phyloP scores from a whole-genome alignment of 2,888 invertebrate species.

The Nycteola revayana region DNA sequence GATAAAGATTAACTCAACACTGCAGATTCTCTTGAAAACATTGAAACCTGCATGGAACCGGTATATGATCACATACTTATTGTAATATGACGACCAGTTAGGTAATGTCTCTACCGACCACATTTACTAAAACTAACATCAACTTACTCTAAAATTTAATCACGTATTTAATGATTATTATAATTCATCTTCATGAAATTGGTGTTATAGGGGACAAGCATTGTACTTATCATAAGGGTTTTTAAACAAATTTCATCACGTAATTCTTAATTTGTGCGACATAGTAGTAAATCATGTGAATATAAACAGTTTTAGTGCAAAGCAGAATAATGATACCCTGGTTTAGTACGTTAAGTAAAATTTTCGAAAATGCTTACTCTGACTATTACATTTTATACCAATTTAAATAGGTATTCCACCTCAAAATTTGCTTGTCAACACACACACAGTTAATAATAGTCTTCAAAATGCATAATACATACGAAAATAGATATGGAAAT shows the following conservation, averaged over 20 bases:
- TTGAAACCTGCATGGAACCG: too few species aligned
- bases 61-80: slow-evolving; percentile 1
- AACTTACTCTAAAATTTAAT: slow-evolving; percentile 52
- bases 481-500: slow-evolving; percentile 29
- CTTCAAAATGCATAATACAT: slow-evolving; percentile 31
- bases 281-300: slow-evolving; percentile 12
- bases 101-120: slow-evolving; percentile 69
- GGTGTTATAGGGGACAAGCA: slow-evolving; percentile 62
- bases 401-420: slow-evolving; percentile 23
- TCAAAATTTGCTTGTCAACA: slow-evolving; percentile 30
- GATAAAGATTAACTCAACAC: too few species aligned
- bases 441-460: slow-evolving; percentile 22
- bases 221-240: slow-evolving; percentile 37
- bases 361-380: slow-evolving; percentile 51
- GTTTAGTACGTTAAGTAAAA: slow-evolving; percentile 54
- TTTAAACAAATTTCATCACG: slow-evolving; percentile 26
- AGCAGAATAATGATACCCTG: slow-evolving; percentile 57
- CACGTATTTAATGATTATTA: slow-evolving; percentile 43
- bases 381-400: too few species aligned
- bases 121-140: slow-evolving; percentile 72
- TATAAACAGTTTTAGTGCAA: slow-evolving; percentile 29
- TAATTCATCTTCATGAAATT: slow-evolving; percentile 47
- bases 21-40: too few species aligned
- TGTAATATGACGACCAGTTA: slow-evolving; percentile 31
- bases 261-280: slow-evolving; percentile 41